phyloP scores from a whole-genome alignment of 1,140 invertebrate genomes.

The Drosophila leontia region DNA sequence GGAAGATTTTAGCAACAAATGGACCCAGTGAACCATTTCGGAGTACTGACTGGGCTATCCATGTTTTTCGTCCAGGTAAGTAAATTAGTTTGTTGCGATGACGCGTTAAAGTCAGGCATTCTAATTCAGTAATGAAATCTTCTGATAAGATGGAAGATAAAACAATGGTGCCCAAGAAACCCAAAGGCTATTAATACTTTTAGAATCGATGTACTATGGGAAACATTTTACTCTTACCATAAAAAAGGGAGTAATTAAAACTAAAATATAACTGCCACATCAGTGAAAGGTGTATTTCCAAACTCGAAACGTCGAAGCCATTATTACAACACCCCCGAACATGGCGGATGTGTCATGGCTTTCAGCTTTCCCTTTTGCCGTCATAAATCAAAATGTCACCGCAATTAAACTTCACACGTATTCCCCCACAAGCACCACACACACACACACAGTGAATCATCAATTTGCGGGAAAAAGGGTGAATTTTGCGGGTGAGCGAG shows the following conservation, averaged over 20 bases:
- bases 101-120: no score
- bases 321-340: background rate
- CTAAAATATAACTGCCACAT: no score
- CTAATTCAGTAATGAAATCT: background rate
- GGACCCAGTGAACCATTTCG: constrained; percentile 15
- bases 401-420: constrained; percentile 54
- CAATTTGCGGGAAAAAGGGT: constrained; percentile 16
- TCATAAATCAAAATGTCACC: constrained; percentile 73
- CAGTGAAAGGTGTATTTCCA: background rate
- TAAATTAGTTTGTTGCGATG: background rate
- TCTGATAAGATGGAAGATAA: background rate
- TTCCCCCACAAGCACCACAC: background rate
- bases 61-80: no score
- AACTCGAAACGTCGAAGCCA: background rate
- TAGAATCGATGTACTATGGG: background rate
- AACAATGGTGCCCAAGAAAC: background rate
- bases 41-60: background rate
- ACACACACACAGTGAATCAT: constrained; percentile 32
- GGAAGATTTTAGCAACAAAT: background rate
- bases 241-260: background rate
- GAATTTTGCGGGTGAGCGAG: background rate
- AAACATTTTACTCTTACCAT: background rate
- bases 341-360: constrained; percentile 19
- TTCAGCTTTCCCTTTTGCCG: constrained; percentile 37
- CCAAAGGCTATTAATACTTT: background rate